phyloP scores from a whole-genome alignment of 1,140 invertebrate species.

The Galleria mellonella region DNA sequence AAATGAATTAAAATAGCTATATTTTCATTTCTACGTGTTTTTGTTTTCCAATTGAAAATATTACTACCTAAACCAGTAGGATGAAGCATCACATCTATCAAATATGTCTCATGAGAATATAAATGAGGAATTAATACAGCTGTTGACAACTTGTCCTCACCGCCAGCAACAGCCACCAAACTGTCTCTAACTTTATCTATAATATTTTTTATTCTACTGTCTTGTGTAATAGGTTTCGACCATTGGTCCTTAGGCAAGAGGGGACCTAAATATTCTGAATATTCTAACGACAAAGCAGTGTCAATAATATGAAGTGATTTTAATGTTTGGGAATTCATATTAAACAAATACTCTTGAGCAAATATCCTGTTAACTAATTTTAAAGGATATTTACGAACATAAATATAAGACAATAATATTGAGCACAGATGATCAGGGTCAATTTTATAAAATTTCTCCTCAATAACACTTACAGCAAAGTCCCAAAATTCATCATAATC shows the following conservation, averaged over 20 bases:
- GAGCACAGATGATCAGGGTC: slow-evolving; percentile 76
- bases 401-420: slow-evolving; percentile 79
- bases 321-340: slow-evolving; percentile 66
- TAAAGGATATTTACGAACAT: slow-evolving; percentile 78
- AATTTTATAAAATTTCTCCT: slow-evolving; percentile 77
- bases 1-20: slow-evolving; percentile 78
- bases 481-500: slow-evolving; percentile 77
- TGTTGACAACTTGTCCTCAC: slow-evolving; percentile 61
- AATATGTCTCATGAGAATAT: slow-evolving; percentile 76
- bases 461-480: slow-evolving; percentile 74
- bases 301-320: slow-evolving; percentile 79
- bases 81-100: slow-evolving; percentile 79
- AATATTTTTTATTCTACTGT: slow-evolving; percentile 74
- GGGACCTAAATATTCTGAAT: slow-evolving; percentile 76
- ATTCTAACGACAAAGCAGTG: slow-evolving; percentile 79
- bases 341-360: slow-evolving; percentile 77
- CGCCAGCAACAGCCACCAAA: slow-evolving; percentile 62
- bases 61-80: slow-evolving; percentile 49
- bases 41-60: slow-evolving; percentile 61
- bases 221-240: slow-evolving; percentile 65
- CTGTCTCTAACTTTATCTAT: slow-evolving; percentile 66
- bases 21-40: slow-evolving; percentile 54
- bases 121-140: slow-evolving; percentile 73
- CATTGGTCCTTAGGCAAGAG: slow-evolving; percentile 74
- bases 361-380: slow-evolving; percentile 79